Evolutionary conservation across 1,140 invertebrate genomes (phyloP).

Genomic region (Cydia amplana): DNA sequence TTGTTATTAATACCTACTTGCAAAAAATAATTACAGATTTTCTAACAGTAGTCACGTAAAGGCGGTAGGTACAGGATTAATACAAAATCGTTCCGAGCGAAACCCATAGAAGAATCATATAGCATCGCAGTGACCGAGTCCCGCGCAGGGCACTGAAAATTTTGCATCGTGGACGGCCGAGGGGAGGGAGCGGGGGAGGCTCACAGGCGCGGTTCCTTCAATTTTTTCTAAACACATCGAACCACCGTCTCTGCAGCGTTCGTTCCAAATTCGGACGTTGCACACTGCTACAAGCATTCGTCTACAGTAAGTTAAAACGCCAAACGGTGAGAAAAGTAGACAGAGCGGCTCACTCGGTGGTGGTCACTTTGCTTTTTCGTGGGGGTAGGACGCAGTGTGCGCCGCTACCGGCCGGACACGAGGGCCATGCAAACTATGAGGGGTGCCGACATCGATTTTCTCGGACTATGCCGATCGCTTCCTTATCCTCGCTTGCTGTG

Average conservation of each 20-base stretch:
- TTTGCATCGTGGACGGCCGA: conserved; percentile 56
- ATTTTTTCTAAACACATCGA: conserved; percentile 53
- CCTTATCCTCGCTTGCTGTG: conserved; percentile 57
- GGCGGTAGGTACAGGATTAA: too few species aligned
- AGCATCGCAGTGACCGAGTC: conserved; percentile 43
- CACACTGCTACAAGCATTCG: conserved; percentile 18
- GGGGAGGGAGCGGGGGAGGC: conserved; percentile 38
- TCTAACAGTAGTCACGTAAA: too few species aligned
- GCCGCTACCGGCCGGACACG: conserved; percentile 43
- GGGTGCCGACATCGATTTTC: conserved; percentile 73
- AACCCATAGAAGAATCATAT: conserved; percentile 37
- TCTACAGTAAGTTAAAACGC: neutral
- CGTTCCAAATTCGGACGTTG: conserved; percentile 32
- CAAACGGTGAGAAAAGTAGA: neutral
- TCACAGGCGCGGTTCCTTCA: conserved; percentile 47
- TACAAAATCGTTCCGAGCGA: conserved; percentile 2
- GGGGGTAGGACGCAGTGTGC: conserved; percentile 23
- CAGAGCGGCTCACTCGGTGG: neutral
- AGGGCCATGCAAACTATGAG: conserved; percentile 74
- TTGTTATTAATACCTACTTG: too few species aligned
- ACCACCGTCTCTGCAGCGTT: conserved; percentile 33
- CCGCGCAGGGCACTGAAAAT: conserved; percentile 57
- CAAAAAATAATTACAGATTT: too few species aligned
- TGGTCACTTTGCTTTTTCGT: conserved; percentile 22
- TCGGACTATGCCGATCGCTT: conserved; percentile 72